Base-by-base conservation (phyloP, 1,140 invertebrate species). In the Drosophila sproati region DNA sequence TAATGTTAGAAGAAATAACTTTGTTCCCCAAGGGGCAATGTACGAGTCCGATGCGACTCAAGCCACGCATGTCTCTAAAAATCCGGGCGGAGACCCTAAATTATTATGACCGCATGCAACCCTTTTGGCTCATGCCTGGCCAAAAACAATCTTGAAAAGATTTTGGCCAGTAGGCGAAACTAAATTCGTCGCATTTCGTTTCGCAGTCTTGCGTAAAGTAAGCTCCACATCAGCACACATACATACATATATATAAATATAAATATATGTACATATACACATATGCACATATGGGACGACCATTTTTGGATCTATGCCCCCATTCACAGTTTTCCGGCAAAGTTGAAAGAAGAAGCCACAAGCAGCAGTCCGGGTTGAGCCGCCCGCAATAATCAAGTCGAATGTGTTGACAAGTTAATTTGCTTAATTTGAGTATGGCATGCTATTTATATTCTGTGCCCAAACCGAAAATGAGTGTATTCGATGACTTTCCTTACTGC, bases 381-480 rank as follows among this genome's bases (percentile, higher is more conserved):
- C 4, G 43, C 29, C 32, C 69, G 60, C 80, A 76, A 82, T 82
- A 82, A 82, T 82, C 75, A 82, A 82, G 80, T 82, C 64, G 80
- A 76, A 82, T 82, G 80, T 78, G 80, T 82, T 82, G 80, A 82
- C 80, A 82, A 82, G 80, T 82, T 82, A 75, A 82, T 82, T 82
- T 82, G 66, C 74, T 78, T 82, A 82, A 82, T 82, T 82, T 75
- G 73, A 64, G 62, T 64, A 45, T 62, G 67, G 67, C 80, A 82
- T 80, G 80, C 80, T 66, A 82, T 82, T 43, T n/a, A 43, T 43
- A n/a, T 43, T 43, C 39, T 43, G 3, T 43, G 0, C 10, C 39
- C 10, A 41, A 43, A n/a, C 39, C 0, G 10, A n/a, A 43, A 43
- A n/a, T 43, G 39, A 43, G 39, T 43, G n/a, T 43, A 43, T 20